Conservation (phyloP, 2,797 vertebrate genomes). For the Hybognathus amarus region DNA sequence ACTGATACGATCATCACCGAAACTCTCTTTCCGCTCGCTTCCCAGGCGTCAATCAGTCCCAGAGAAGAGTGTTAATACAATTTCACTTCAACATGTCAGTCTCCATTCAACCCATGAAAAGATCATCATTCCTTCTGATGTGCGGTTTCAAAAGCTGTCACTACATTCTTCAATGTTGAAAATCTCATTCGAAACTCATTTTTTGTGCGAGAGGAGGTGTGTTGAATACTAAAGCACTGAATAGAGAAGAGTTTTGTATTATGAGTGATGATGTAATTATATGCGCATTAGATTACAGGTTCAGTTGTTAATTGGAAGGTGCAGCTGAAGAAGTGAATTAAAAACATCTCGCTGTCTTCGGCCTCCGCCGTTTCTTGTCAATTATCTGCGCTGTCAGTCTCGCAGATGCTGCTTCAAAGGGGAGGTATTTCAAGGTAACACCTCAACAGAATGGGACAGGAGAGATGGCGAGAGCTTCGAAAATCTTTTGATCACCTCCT, state of each 20-base stretch:
- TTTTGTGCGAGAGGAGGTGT: background rate
- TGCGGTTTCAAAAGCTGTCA: slow-evolving; percentile 37
- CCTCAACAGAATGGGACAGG: slow-evolving; percentile 36
- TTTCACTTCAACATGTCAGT: slow-evolving; percentile 51
- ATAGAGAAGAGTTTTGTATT: background rate
- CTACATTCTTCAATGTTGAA: slow-evolving; percentile 21
- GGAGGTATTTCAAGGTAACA: slow-evolving; percentile 58
- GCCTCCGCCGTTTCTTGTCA: slow-evolving; percentile 40
- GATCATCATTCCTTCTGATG: slow-evolving; percentile 14
- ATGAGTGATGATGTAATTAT: slow-evolving; percentile 9
- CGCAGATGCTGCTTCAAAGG: slow-evolving; percentile 64
- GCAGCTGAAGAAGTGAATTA: slow-evolving; percentile 13
- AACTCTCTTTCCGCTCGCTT: slow-evolving; percentile 45
- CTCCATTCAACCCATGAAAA: slow-evolving; percentile 28
- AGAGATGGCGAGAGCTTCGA: slow-evolving; percentile 39
- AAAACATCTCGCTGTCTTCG: background rate
- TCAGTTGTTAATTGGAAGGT: slow-evolving; percentile 4
- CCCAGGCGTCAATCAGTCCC: slow-evolving; percentile 62
- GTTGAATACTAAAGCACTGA: background rate
- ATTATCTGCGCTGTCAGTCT: slow-evolving; percentile 58
- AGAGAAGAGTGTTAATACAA: slow-evolving; percentile 62
- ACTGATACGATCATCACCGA: slow-evolving; percentile 65
- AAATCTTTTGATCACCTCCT: slow-evolving; percentile 57
- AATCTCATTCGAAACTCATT: slow-evolving; percentile 43
- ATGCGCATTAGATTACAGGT: slow-evolving; percentile 5